Base-by-base conservation (phyloP, 2,888 invertebrate species). In the Drosophila prolongata region DNA sequence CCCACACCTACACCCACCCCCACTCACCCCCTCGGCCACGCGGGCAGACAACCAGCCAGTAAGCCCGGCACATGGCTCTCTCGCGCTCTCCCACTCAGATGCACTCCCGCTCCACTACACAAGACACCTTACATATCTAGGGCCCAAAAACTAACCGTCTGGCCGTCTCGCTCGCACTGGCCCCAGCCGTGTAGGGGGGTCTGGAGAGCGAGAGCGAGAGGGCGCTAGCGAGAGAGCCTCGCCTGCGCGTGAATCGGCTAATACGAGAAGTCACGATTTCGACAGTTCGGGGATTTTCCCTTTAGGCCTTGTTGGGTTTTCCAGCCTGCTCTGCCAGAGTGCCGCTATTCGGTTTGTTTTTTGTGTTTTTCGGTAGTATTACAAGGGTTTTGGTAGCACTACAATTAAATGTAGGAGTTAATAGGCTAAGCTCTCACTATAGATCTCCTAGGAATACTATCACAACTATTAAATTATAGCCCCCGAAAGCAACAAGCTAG, bases 31-130 rank as follows among this genome's bases (percentile, higher is more conserved):
- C 9, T 3, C 35, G 35, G 11, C 35, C 35, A 35, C 35, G 35
- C 35, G 47, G 34, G 34, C 46, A 47, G 65, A 27, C 72, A 72
- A 60, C 44, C 65, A 73, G 70, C 58, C 74, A 76, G 75, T 78
- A 83, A 83, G 82, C 83, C 83, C 75, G 83, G 83, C 83, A 83
- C 86, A 86, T 80, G 80, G 78, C 83, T 86, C 83, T n/a, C n/a
- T 86, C 86, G 68, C 86, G 80, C 83, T 86, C 80, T 83, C 83
- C 86, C 83, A 77, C 83, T 83, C 83, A 79, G 80, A 80, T 83
- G 80, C 80, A 83, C 74, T 86, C 75, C n/a, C 77, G 75, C 85
- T 78, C 86, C 80, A 78, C 85, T 83, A 85, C 72, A 85, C 87
- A 85, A 85, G 69, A 69, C 80, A 76, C 75, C 80, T 77, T 76